A percentile compares a stretch with the other conserved stretches of the same genome.
phyloP scores from a whole-genome alignment of 2,797 vertebrate genomes.

The Neosilurus mollespiculum region DNA sequence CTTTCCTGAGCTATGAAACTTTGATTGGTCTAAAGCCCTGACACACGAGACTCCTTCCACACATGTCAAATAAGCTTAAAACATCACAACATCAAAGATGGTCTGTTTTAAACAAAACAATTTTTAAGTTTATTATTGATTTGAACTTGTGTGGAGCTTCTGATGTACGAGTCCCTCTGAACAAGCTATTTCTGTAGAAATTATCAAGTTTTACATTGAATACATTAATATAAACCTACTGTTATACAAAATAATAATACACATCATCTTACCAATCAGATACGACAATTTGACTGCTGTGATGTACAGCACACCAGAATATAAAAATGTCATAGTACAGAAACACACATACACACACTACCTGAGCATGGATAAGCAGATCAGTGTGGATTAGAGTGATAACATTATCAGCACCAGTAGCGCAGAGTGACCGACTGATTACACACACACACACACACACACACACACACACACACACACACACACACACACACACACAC shows the following conservation, averaged over 20 bases:
- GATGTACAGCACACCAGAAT: background rate
- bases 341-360: background rate
- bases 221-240: background rate
- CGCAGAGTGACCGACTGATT: constrained; percentile 17
- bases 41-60: background rate
- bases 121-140: background rate
- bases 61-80: background rate
- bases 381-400: constrained; percentile 35
- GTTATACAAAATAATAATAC: background rate
- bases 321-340: constrained; percentile 7
- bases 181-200: background rate
- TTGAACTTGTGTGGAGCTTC: background rate
- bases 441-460: background rate
- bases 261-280: background rate
- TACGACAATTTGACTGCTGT: background rate
- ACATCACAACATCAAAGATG: background rate
- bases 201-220: background rate
- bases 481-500: background rate
- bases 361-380: constrained; percentile 10
- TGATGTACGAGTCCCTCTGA: background rate
- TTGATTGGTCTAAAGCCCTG: background rate
- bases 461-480: constrained; percentile 4
- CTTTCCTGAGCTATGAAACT: background rate
- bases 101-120: background rate
- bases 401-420: constrained; percentile 37